These are phyloP conservation scores for Trichogramma dendrolimi DNA, from an alignment of 2,888 invertebrate species.

Conservation along the genomic window DNA sequence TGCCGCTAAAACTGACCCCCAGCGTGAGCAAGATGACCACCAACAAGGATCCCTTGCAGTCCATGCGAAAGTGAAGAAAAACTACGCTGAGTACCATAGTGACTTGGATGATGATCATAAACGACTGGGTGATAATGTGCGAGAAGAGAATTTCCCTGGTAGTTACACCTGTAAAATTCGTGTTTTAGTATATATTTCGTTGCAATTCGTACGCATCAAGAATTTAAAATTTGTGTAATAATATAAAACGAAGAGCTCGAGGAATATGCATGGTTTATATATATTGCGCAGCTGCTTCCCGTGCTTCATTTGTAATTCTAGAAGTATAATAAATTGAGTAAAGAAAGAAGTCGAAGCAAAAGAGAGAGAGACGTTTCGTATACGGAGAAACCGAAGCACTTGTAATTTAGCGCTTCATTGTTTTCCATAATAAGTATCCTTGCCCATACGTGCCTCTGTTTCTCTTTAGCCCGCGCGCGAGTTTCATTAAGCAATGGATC, in stretches of 20 bases:
- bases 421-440: slow-evolving; percentile 16
- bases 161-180: slow-evolving; percentile 59
- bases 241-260: too few species aligned
- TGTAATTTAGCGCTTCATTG: slow-evolving; percentile 18
- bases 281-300: neutral
- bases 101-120: slow-evolving; percentile 70
- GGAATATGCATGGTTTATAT: too few species aligned
- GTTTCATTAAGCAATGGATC: too few species aligned
- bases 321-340: too few species aligned
- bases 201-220: too few species aligned
- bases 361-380: too few species aligned
- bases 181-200: too few species aligned
- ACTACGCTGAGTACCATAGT: slow-evolving; percentile 61
- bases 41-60: slow-evolving; percentile 60
- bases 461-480: too few species aligned
- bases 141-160: slow-evolving; percentile 76
- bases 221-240: too few species aligned
- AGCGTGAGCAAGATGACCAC: slow-evolving; percentile 64
- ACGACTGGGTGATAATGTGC: slow-evolving; percentile 72
- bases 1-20: slow-evolving; percentile 75
- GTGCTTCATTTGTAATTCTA: neutral
- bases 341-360: too few species aligned
- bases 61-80: slow-evolving; percentile 61
- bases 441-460: too few species aligned
- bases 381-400: neutral